Conservation (phyloP, 1,140 invertebrate genomes). For the Orussus abietinus region DNA sequence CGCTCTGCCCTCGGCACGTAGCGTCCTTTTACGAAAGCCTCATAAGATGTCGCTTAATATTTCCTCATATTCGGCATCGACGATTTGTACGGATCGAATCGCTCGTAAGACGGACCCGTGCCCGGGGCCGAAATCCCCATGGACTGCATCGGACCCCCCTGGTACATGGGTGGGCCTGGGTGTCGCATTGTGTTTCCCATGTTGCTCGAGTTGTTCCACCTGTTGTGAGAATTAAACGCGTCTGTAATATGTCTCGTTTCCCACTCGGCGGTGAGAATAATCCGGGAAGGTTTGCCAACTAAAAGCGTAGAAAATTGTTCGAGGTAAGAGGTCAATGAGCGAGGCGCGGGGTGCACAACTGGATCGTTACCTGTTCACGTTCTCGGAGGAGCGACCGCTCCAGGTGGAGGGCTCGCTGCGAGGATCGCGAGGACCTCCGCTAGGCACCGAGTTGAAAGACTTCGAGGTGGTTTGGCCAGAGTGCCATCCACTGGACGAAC, state of each 20-base stretch:
- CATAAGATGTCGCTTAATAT: too few species aligned
- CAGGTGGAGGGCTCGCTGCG: slow-evolving; percentile 45
- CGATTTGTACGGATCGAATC: slow-evolving; percentile 49
- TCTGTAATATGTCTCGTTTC: slow-evolving; percentile 23
- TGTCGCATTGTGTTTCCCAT: slow-evolving; percentile 45
- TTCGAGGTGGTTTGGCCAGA: slow-evolving; percentile 46
- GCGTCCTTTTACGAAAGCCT: too few species aligned
- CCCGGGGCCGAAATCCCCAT: slow-evolving; percentile 43
- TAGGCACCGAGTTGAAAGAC: slow-evolving; percentile 47
- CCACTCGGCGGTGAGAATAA: background rate
- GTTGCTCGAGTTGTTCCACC: slow-evolving; percentile 49
- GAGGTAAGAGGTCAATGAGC: background rate
- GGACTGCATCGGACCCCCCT: slow-evolving; percentile 44
- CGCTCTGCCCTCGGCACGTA: too few species aligned
- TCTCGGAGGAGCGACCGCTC: slow-evolving; percentile 47
- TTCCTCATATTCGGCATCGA: slow-evolving; percentile 49
- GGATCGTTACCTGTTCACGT: slow-evolving; percentile 39
- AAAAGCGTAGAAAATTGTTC: slow-evolving; percentile 1
- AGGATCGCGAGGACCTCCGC: slow-evolving; percentile 40
- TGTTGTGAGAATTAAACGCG: too few species aligned
- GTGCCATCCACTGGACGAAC: slow-evolving; percentile 47
- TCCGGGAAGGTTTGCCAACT: background rate
- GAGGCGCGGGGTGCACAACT: too few species aligned
- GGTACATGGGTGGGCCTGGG: slow-evolving; percentile 47
- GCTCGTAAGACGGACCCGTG: slow-evolving; percentile 43